These are phyloP conservation scores for Osmoderma eremita DNA, from an alignment of 2,888 invertebrate species.

Conservation along the genomic window DNA sequence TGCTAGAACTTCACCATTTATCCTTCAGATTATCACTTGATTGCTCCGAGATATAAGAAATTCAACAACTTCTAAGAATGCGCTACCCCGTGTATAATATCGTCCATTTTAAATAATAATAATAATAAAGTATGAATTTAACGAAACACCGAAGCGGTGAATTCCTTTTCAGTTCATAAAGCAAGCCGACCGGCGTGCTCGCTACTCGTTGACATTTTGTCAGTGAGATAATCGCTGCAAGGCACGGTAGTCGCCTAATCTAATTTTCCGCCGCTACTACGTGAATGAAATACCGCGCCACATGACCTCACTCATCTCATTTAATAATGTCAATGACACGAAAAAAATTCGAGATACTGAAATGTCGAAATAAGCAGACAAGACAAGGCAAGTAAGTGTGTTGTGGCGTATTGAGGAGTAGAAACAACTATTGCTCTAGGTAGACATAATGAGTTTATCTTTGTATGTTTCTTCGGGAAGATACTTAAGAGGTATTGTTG, in stretches of 20 bases:
- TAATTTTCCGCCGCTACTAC: constrained; percentile 36
- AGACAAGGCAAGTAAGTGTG: too few relatives aligned
- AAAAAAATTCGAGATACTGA: constrained; percentile 28
- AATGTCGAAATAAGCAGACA: constrained; percentile 15
- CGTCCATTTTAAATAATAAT: constrained; percentile 15
- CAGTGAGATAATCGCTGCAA: constrained; percentile 35
- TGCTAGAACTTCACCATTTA: too few relatives aligned
- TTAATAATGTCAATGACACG: constrained; percentile 34
- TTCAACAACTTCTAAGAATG: too few relatives aligned
- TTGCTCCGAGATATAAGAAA: too few relatives aligned
- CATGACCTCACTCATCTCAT: constrained; percentile 41
- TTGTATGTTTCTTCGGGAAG: neutral
- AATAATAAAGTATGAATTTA: constrained; percentile 20
- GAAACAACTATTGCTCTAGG: too few relatives aligned
- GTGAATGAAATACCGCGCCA: constrained; percentile 41
- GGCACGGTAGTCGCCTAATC: constrained; percentile 40
- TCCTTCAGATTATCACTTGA: too few relatives aligned
- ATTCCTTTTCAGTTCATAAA: constrained; percentile 42
- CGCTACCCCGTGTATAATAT: constrained; percentile 13
- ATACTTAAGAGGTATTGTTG: neutral
- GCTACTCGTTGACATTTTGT: constrained; percentile 28
- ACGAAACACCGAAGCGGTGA: constrained; percentile 35
- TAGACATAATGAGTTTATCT: neutral
- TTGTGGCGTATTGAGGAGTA: too few relatives aligned
- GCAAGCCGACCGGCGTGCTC: constrained; percentile 31